Evolutionary conservation across 2,113 vertebrate genomes (phyloP).

Genomic region (Leptodactylus fuscus): DNA sequence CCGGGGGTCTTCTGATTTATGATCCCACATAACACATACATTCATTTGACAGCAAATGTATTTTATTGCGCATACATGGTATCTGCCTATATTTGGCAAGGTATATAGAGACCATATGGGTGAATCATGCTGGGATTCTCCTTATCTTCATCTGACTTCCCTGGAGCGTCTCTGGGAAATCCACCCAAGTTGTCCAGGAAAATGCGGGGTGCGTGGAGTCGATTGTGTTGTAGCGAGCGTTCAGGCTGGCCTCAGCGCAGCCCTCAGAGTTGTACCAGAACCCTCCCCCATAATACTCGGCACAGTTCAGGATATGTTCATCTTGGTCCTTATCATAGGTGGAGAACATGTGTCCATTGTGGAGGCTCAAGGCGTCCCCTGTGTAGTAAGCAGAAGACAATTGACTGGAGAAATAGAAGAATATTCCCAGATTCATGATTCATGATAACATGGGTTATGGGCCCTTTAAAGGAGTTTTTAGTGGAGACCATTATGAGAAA

Average conservation of each 20-base stretch:
- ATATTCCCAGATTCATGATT: too few relatives aligned
- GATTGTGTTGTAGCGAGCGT: conserved; percentile 17
- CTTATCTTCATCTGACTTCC: conserved; percentile 50
- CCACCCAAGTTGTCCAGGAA: conserved; percentile 22
- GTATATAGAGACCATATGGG: not conserved
- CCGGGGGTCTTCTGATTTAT: not conserved
- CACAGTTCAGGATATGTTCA: conserved; percentile 14
- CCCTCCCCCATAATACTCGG: conserved; percentile 34
- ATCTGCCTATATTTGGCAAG: not conserved
- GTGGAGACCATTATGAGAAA: too few relatives aligned
- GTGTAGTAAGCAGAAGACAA: not conserved
- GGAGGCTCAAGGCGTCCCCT: conserved; percentile 35
- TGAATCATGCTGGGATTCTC: not conserved
- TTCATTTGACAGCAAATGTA: not conserved
- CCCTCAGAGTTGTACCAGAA: conserved; percentile 42
- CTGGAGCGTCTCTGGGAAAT: not conserved
- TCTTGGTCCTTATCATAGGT: conserved; percentile 31
- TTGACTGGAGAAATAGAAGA: not conserved
- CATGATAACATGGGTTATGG: too few relatives aligned
- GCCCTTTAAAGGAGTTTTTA: too few relatives aligned
- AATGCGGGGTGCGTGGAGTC: not conserved
- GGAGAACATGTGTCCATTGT: conserved; percentile 42
- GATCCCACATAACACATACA: not conserved
- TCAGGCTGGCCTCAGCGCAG: conserved; percentile 25
- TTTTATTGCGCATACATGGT: not conserved